Conservation (phyloP, 2,797 vertebrate genomes). For the Buphagus erythrorhynchus region DNA sequence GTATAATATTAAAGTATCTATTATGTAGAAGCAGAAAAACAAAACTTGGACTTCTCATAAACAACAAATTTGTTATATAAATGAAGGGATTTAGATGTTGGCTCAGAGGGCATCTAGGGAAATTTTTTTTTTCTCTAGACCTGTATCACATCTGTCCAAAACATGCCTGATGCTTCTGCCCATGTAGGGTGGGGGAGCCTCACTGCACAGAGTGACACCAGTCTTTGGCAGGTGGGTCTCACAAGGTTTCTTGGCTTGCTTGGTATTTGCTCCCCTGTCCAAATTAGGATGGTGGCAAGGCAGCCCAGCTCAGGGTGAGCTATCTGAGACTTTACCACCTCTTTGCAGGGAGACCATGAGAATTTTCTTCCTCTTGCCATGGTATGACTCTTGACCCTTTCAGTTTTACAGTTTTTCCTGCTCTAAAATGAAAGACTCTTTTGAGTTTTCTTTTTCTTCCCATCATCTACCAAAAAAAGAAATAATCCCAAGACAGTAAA, state of each 20-base stretch:
- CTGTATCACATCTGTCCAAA: neutral
- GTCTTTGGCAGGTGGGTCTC: neutral
- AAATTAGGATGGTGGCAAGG: neutral
- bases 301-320: neutral
- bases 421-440: neutral
- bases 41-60: neutral
- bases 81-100: neutral
- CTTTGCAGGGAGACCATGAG: neutral
- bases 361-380: neutral
- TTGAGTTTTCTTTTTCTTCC: neutral
- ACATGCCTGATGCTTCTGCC: neutral
- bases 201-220: neutral
- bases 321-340: accelerated
- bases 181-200: neutral
- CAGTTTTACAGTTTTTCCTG: neutral
- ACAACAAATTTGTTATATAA: neutral
- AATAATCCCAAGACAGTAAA: neutral
- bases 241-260: neutral
- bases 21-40: neutral
- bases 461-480: neutral
- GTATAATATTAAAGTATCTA: neutral
- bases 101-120: neutral
- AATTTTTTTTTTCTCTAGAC: neutral
- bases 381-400: neutral
- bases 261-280: neutral